Percentiles rank a stretch among this genome's conserved stretches.
phyloP scores from a whole-genome alignment of 2,113 vertebrate genomes.

The Aptenodytes patagonicus region DNA sequence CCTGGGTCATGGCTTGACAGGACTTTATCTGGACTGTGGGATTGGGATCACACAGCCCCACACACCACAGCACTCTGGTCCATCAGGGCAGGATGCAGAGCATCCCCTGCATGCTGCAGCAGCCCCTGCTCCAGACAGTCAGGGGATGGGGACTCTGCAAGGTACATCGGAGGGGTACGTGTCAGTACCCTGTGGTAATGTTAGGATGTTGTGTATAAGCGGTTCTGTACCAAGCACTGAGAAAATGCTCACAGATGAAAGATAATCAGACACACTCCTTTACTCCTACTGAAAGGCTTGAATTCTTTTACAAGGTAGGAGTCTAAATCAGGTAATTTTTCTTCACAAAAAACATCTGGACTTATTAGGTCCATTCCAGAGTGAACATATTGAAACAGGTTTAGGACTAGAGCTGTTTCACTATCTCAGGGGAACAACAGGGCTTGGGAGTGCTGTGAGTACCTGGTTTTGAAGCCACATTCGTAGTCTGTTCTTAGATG shows the following conservation, averaged over 20 bases:
- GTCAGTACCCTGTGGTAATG: no score
- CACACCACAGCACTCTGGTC: fast-evolving
- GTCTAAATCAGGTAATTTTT: neutral
- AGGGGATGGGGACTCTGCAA: neutral
- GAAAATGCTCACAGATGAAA: neutral
- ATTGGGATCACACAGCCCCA: fast-evolving
- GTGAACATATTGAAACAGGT: neutral
- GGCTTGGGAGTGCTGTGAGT: neutral
- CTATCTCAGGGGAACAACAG: fast-evolving
- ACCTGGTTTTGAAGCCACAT: neutral
- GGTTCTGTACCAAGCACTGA: neutral
- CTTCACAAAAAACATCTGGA: neutral
- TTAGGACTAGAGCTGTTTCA: neutral
- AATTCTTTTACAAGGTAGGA: neutral
- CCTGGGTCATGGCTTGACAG: neutral
- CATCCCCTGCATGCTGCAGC: no score
- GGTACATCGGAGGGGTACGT: fast-evolving
- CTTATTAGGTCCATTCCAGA: neutral
- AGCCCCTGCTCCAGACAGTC: no score
- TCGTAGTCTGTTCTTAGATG: neutral
- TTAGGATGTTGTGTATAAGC: fast-evolving
- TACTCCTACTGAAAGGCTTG: neutral
- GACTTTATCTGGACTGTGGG: neutral
- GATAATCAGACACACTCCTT: fast-evolving
- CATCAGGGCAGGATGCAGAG: no score